Base-by-base conservation (phyloP, 2,113 vertebrate species). In the Halichoeres trimaculatus region DNA sequence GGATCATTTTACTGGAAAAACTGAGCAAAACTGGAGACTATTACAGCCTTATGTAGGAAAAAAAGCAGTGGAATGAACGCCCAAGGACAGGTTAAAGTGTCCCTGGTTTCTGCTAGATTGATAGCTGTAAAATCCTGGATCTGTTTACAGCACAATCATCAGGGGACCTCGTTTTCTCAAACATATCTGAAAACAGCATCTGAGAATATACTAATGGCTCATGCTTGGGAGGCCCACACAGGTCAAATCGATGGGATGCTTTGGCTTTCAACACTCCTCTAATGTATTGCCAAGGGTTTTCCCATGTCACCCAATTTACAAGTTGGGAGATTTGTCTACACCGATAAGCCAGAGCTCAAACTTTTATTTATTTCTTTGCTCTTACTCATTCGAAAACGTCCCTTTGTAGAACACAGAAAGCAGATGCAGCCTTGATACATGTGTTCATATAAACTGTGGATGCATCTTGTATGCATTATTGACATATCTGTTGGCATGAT, bases 171-270 rank as follows among this genome's bases (percentile, higher is more conserved):
- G 83, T 93, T 93, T 93, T 84, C 84, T 83, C 80, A 91, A 90
- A 86, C 76, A 89, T 86, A 92, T 81, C 76, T 78, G 71, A 77
- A 82, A 85, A 54, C 75, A 86, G 85, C 79, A 86, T 91, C 81
- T 90, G 88, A 92, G 84, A 81, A 88, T 82, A 78, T 66, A 78
- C 85, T 88, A 93, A 92, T 93, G 89, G 87, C 89, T 91, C 73
- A 68, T 69, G 69, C 89, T 91, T 84, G 87, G 53, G 23, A 81
- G 85, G 87, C 91, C 92, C 89, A 93, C 92, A 89, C 85, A 90
- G 92, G 92, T 93, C 92, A 92, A 87, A 94, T 93, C 93, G 81
- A 92, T 92, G 88, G 59, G 82, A 69, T 84, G 82, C 88, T 87
- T 80, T 80, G 64, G 85, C 90, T 85, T 80, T 88, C 78, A 87